Evolutionary conservation across 30 jellyfish, hydroid and myxozoan genomes (phyloP), one percentile per base, ranked within the genome.

Genomic region (Turritopsis rubra): DNA sequence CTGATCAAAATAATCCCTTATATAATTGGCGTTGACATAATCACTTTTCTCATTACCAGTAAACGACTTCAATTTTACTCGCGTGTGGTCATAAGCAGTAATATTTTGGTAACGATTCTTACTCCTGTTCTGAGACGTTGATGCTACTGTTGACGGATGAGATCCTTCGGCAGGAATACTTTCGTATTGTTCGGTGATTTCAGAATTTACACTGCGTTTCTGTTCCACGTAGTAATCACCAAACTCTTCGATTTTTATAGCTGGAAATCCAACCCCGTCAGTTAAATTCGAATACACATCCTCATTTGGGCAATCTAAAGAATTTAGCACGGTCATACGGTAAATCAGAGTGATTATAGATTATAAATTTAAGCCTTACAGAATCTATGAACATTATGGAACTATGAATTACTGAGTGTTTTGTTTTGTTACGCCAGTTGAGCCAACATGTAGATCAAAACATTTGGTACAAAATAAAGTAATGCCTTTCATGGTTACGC

Each of bases 1-100:
- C 66, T 27, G 31, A 21, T 52, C 76, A 66, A 24, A 53, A 76
- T 80, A 80, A 54, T 65, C 28, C 29, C 21, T 78, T 18, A 80
- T 80, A 28, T 80, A 80, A 52, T 80, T 80, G 54, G 87, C 87
- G 66, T 80, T 80, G 54, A 80, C 21, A 26, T 80, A 80, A 53
- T 65, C 70, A 30, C 76, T 65, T 52, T 54, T 66, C 53, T 80
- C 83, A 18, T 31, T 28, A 4, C 80, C 54, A 53, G 70, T 28
- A 29, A 19, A 65, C 18, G 78, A n/a, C 76, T 52, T 53, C 76
- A 80, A 53, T 22, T 52, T 4, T 41, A 80, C 87, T 0, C 53
- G 81, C 0, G 87, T 1, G 53, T 80, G 87, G 70, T 80, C 87
- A 80, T 80, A 80, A 21, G 87, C 75, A 0, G 70, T 66, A 28